Conservation (phyloP, 1,140 invertebrate species). For the Gyrodactylus bullatarudis region DNA sequence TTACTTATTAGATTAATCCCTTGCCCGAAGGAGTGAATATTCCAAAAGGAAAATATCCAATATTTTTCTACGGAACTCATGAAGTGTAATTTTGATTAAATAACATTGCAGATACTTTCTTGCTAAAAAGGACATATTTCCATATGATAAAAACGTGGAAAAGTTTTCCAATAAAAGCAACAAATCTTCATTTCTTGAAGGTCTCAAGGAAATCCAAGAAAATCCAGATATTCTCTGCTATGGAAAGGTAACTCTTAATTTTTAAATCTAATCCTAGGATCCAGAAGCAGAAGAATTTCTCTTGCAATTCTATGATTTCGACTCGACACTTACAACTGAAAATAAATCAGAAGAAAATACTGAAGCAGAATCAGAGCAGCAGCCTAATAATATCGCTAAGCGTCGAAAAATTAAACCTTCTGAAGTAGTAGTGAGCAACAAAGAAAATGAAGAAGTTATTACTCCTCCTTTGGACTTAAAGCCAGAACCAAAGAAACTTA, state of each 20-base stretch:
- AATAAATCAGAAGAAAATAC: no score
- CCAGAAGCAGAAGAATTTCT: not conserved
- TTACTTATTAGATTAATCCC: slow-evolving; percentile 32
- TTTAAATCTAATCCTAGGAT: slow-evolving; percentile 2
- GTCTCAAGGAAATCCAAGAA: slow-evolving; percentile 29
- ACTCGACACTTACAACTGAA: no score
- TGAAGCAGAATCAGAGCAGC: not conserved
- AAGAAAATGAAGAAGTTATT: not conserved
- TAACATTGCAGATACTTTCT: slow-evolving; percentile 19
- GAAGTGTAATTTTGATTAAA: slow-evolving; percentile 37
- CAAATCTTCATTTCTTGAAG: slow-evolving; percentile 32
- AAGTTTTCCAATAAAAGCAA: slow-evolving; percentile 30
- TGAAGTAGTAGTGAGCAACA: not conserved
- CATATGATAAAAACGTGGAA: slow-evolving; percentile 28
- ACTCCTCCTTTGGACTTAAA: no score
- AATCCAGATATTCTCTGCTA: slow-evolving; percentile 14
- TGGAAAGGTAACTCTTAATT: slow-evolving; percentile 9
- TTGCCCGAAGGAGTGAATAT: slow-evolving; percentile 22
- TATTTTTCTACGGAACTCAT: slow-evolving; percentile 67
- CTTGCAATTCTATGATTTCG: slow-evolving; percentile 1
- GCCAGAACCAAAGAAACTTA: not conserved
- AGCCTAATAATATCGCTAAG: not conserved
- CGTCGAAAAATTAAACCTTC: not conserved
- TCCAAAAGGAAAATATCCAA: slow-evolving; percentile 42
- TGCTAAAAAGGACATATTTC: slow-evolving; percentile 22